phyloP scores from a whole-genome alignment of 2,888 invertebrate genomes.

The Pelosia muscerda region DNA sequence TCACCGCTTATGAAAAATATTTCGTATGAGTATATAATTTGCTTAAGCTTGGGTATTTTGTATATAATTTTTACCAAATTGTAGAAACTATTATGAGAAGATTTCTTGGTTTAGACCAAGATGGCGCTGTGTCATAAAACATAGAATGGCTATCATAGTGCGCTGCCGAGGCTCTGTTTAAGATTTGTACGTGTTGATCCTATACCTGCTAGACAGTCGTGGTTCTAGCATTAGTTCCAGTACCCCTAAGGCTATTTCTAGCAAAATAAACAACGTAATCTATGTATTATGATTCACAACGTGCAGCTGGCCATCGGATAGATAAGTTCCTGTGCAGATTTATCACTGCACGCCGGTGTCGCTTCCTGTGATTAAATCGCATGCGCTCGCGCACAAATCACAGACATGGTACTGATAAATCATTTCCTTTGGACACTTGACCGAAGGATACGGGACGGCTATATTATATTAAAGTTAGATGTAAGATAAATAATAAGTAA shows the following conservation, averaged over 20 bases:
- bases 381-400: constrained; percentile 76
- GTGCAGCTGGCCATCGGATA: constrained; percentile 75
- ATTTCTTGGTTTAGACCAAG: no score
- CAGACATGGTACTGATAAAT: constrained; percentile 76
- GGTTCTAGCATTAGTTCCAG: constrained; percentile 28
- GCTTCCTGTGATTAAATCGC: constrained; percentile 84
- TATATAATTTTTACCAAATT: no score
- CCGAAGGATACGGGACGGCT: constrained; percentile 32
- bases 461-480: constrained; percentile 46
- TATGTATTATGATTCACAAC: constrained; percentile 73
- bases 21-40: no score
- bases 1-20: background rate
- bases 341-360: constrained; percentile 59
- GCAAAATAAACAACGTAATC: constrained; percentile 69
- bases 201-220: constrained; percentile 35
- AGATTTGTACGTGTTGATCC: constrained; percentile 38
- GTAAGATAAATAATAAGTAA: constrained; percentile 17
- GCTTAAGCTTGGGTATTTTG: no score
- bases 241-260: constrained; percentile 59
- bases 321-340: constrained; percentile 81
- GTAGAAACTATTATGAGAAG: no score
- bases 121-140: no score
- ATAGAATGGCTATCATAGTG: no score
- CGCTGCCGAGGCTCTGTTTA: background rate
- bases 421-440: constrained; percentile 70